Conservation (phyloP, 2,797 vertebrate genomes). For the Esox lucius region DNA sequence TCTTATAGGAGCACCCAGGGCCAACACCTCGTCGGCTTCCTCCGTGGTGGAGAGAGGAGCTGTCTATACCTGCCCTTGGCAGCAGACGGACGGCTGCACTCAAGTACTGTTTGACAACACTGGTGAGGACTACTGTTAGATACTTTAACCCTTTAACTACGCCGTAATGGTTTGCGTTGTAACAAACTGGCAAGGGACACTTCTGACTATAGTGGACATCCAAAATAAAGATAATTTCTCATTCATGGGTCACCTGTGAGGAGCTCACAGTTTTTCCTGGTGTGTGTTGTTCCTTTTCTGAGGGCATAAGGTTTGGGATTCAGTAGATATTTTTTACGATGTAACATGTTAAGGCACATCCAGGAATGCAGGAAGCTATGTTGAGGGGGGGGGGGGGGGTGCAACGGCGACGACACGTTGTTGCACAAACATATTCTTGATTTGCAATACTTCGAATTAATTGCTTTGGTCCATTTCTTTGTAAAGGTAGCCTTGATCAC, state of each 20-base stretch:
- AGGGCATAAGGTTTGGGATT: neutral
- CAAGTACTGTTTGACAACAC: slow-evolving; percentile 69
- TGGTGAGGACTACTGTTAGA: slow-evolving; percentile 51
- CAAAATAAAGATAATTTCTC: neutral
- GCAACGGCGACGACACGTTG: no score
- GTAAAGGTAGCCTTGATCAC: no score
- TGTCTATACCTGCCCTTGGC: slow-evolving; percentile 76
- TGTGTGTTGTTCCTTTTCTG: neutral
- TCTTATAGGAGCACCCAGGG: slow-evolving; percentile 75
- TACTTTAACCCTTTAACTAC: no score
- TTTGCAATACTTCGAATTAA: no score
- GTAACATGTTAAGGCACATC: slow-evolving; percentile 23
- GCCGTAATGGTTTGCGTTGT: neutral
- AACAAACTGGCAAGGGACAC: neutral
- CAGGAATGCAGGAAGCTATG: slow-evolving; percentile 23
- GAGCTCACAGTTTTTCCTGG: neutral
- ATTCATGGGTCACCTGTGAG: neutral
- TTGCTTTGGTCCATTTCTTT: no score
- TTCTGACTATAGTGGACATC: neutral
- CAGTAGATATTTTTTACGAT: neutral
- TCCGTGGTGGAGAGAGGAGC: slow-evolving; percentile 70
- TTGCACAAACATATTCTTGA: no score
- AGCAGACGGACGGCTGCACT: slow-evolving; percentile 40
- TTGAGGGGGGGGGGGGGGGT: neutral
- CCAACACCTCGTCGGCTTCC: slow-evolving; percentile 54